phyloP scores from a whole-genome alignment of 2,888 invertebrate genomes.

The Dromius quadrimaculatus region DNA sequence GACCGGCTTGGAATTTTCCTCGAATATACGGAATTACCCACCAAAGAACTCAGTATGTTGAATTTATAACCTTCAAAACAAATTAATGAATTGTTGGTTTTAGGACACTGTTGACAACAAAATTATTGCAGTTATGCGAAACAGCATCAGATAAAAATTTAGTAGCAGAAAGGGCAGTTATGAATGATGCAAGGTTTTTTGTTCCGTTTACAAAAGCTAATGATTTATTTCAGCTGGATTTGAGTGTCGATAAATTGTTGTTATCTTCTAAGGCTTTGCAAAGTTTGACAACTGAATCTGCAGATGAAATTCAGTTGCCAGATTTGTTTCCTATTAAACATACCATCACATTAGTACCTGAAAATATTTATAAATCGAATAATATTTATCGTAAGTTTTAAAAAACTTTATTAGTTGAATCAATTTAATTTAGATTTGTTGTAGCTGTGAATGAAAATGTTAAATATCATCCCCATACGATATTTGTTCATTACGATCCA shows the following conservation, averaged over 20 bases:
- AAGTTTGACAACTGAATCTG: slow-evolving; percentile 67
- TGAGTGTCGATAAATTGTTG: slow-evolving; percentile 76
- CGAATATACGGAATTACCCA: slow-evolving; percentile 82
- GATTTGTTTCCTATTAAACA: slow-evolving; percentile 81
- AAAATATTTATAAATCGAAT: slow-evolving; percentile 74
- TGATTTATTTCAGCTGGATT: slow-evolving; percentile 74
- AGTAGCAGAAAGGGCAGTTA: slow-evolving; percentile 70
- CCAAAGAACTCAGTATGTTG: slow-evolving; percentile 75
- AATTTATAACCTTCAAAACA: slow-evolving; percentile 9
- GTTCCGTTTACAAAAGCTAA: slow-evolving; percentile 73
- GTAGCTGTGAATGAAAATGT: slow-evolving; percentile 69
- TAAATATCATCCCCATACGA: slow-evolving; percentile 79
- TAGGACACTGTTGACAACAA: slow-evolving; percentile 76
- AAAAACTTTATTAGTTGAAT: slow-evolving; percentile 52
- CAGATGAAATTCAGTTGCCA: slow-evolving; percentile 72
- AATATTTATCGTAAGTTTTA: slow-evolving; percentile 79
- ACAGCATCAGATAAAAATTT: slow-evolving; percentile 70
- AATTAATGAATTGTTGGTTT: slow-evolving; percentile 59
- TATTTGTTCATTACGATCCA: slow-evolving; percentile 78
- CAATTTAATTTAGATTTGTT: slow-evolving; percentile 57
- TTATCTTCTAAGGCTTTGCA: slow-evolving; percentile 74
- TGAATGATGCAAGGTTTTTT: slow-evolving; percentile 72
- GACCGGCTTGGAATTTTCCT: slow-evolving; percentile 80
- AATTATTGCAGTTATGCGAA: slow-evolving; percentile 78
- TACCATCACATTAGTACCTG: slow-evolving; percentile 74